These are phyloP conservation scores for Leptodactylus fuscus DNA, from an alignment of 2,113 vertebrate genomes.

Conservation along the genomic window DNA sequence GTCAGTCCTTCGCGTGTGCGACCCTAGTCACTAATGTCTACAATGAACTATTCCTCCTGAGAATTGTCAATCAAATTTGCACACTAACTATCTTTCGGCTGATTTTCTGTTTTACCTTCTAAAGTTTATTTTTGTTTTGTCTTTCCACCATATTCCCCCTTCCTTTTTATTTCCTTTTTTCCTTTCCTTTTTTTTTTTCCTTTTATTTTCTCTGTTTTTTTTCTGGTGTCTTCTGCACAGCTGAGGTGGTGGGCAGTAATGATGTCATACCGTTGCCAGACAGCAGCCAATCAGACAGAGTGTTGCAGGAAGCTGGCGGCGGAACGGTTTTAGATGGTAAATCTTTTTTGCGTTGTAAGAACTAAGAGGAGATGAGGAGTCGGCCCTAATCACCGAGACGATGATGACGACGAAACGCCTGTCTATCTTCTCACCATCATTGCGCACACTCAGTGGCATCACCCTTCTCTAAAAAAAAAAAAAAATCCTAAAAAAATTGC, in stretches of 20 bases:
- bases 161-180: conserved; percentile 1
- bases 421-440: conserved; percentile 46
- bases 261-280: conserved; percentile 65
- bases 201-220: conserved; percentile 45
- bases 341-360: conserved; percentile 59
- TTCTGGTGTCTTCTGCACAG: conserved; percentile 67
- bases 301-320: conserved; percentile 71
- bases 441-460: conserved; percentile 40
- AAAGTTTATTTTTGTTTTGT: conserved; percentile 55
- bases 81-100: conserved; percentile 53
- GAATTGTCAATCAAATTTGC: conserved; percentile 45
- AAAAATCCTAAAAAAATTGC: background rate
- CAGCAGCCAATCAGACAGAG: conserved; percentile 71
- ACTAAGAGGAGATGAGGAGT: conserved; percentile 18
- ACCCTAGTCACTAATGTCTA: background rate
- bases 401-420: conserved; percentile 13
- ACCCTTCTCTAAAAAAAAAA: conserved; percentile 40
- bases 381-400: background rate
- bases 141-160: conserved; percentile 40
- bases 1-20: no score
- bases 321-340: conserved; percentile 73
- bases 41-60: conserved; percentile 25
- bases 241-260: conserved; percentile 68
- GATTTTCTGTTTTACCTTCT: conserved; percentile 59
- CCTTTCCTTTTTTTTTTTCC: conserved; percentile 33